These are phyloP conservation scores for Acyrthosiphon pisum DNA, from an alignment of 1,140 invertebrate genomes.

Conservation along the genomic window DNA sequence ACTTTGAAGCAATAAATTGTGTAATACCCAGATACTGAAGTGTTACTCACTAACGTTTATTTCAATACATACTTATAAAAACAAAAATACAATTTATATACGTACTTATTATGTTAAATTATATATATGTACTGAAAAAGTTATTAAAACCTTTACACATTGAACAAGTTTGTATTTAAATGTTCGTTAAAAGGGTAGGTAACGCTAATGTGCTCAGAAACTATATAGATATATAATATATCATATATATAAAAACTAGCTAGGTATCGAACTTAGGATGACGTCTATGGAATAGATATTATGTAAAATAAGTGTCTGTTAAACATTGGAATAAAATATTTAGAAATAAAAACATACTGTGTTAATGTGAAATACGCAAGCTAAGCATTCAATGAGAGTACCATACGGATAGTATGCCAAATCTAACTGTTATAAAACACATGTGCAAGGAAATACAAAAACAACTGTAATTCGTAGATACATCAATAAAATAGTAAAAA, in stretches of 20 bases:
- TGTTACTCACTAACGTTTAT: too few relatives aligned
- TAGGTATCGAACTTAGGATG: background rate
- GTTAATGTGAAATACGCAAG: background rate
- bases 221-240: too few relatives aligned
- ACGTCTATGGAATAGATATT: background rate
- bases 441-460: background rate
- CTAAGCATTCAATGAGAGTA: background rate
- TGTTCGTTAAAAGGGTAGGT: background rate
- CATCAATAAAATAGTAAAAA: background rate
- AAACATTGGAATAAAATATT: background rate
- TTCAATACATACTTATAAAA: too few relatives aligned
- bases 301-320: background rate
- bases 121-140: fast-evolving
- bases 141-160: too few relatives aligned
- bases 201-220: background rate
- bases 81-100: background rate
- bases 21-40: too few relatives aligned
- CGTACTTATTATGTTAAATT: background rate
- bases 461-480: background rate
- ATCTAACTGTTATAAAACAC: background rate
- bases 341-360: background rate
- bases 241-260: background rate
- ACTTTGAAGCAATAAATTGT: too few relatives aligned
- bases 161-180: background rate
- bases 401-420: background rate